Base-by-base conservation (phyloP, 2,113 vertebrate genomes). In the Apistogramma diplotaenia region DNA sequence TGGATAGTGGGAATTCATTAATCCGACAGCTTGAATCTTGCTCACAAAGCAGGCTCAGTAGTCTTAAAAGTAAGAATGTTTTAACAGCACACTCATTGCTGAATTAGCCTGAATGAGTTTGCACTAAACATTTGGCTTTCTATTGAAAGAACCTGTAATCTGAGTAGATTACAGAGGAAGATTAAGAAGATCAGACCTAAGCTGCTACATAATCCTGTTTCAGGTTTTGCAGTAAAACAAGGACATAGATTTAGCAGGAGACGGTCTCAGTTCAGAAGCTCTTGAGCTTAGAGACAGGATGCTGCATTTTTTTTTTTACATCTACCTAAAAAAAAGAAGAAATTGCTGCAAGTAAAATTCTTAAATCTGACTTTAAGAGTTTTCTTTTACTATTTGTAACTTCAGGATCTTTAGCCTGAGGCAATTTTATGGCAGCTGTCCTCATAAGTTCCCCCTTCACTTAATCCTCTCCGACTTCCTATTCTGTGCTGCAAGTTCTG, bases 71-170 rank as follows among this genome's bases (percentile, higher is more conserved):
- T 77, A 61, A 75, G 55, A 76, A 53, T 55, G 5, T 6, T 35
- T 65, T 67, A 70, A 81, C 43, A 78, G 61, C 55, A 74, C 55
- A 79, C 59, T 71, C 37, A 76, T 71, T 56, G 55, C 37, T 21
- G 57, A 72, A 51, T 9, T 54, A 29, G 8, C 46, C 77, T 55
- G 23, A 49, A 70, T 74, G 23, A 75, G 27, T 54, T 77, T 19
- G 62, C 25, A 21, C 18, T 40, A 18, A 76, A 49, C 77, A 75
- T 82, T 80, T 75, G 73, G 78, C 59, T 80, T 58, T 35, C 55
- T 78, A 55, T 79, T 76, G 73, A 75, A 62, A 78, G 56, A 80
- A 54, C 18, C 53, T 84, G 16, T 74, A 92, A 93, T 87, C 86
- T 73, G 70, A 31, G 29, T 21, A 58, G 82, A 91, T 90, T 88